phyloP scores from a whole-genome alignment of 2,888 invertebrate genomes.

The Drosophila affinis region DNA sequence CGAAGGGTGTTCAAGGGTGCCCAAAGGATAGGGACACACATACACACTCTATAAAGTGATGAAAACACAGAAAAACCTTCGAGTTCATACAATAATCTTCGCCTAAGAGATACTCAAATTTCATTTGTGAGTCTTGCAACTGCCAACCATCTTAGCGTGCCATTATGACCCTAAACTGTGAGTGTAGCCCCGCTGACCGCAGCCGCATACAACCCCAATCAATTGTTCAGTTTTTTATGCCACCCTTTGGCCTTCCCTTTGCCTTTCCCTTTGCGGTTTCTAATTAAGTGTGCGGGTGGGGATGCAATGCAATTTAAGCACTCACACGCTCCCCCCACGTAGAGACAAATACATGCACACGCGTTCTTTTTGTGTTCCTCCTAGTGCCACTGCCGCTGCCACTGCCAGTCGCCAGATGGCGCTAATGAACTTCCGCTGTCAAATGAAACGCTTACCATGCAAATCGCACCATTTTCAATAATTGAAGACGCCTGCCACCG shows the following conservation, averaged over 20 bases:
- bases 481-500: conserved; percentile 63
- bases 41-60: neutral
- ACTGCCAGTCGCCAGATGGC: conserved; percentile 24
- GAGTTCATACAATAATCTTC: neutral
- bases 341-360: neutral
- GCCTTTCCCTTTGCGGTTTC: conserved; percentile 47
- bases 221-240: conserved; percentile 36
- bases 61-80: neutral
- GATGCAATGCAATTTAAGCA: conserved; percentile 42
- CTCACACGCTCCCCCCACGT: conserved; percentile 6
- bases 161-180: conserved; percentile 5
- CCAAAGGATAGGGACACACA: neutral
- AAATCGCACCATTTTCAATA: conserved; percentile 71
- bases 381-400: neutral
- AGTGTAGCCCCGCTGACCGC: conserved; percentile 26
- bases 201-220: conserved; percentile 22
- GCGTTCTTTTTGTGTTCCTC: neutral
- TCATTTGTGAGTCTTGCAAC: neutral
- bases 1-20: too few species aligned
- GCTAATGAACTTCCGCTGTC: conserved; percentile 70
- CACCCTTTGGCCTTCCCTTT: conserved; percentile 12
- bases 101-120: neutral
- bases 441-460: conserved; percentile 73
- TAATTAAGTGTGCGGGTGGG: conserved; percentile 57
- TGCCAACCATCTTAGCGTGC: neutral